phyloP scores from a whole-genome alignment of 2,113 vertebrate species.

The Camarhynchus parvulus region DNA sequence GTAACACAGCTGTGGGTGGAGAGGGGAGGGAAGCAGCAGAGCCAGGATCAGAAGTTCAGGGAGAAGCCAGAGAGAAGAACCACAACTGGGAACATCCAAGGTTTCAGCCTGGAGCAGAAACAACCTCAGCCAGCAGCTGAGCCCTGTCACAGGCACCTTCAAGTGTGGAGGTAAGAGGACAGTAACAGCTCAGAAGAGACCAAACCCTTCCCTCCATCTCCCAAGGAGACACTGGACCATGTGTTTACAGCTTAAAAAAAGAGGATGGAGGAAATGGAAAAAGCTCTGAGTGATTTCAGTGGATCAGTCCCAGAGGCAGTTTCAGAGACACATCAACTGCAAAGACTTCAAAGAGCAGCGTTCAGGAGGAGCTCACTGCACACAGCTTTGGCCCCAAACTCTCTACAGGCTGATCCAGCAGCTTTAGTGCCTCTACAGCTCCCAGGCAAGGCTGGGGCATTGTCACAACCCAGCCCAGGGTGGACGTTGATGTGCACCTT shows the following conservation, averaged over 20 bases:
- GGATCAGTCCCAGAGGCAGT: slow-evolving; percentile 3
- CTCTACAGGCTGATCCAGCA: background rate
- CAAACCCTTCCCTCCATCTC: background rate
- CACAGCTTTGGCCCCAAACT: background rate
- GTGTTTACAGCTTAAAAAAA: background rate
- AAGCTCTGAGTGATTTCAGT: background rate
- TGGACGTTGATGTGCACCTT: background rate
- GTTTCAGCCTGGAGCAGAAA: background rate
- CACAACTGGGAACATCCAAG: background rate
- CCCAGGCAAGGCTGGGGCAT: background rate
- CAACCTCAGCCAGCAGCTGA: background rate
- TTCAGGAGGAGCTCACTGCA: background rate
- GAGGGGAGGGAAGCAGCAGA: background rate
- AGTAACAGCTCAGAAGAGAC: background rate
- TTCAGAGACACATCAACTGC: background rate
- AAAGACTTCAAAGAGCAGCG: slow-evolving; percentile 2
- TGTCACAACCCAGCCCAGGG: background rate
- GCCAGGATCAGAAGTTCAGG: background rate
- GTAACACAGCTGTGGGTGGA: background rate
- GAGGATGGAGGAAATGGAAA: slow-evolving; percentile 41
- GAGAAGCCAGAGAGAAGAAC: background rate
- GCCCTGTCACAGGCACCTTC: background rate
- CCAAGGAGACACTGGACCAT: background rate
- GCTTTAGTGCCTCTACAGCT: background rate
- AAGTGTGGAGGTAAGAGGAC: background rate